A percentile compares a stretch with the other conserved stretches of the same genome.
Evolutionary conservation across 2,888 invertebrate genomes (phyloP).

Genomic region (Tenthredo distinguenda): DNA sequence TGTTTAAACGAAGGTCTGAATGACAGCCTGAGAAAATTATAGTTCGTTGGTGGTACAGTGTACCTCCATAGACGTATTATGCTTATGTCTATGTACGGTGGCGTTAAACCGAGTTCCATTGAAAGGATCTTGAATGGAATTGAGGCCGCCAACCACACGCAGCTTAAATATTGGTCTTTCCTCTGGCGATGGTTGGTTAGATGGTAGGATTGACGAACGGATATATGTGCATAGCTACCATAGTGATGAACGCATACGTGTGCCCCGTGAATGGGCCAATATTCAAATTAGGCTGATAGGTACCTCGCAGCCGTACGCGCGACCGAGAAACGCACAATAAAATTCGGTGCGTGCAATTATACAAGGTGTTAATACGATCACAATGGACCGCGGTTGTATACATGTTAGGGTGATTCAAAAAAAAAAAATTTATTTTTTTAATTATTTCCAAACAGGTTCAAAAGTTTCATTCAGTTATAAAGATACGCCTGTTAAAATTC

Average conservation of each 20-base stretch:
- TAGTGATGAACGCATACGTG: neutral
- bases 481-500: too few species aligned
- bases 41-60: constrained; percentile 10
- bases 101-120: constrained; percentile 48
- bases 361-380: constrained; percentile 77
- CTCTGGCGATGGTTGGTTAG: constrained; percentile 53
- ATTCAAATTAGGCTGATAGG: constrained; percentile 59
- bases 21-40: constrained; percentile 70
- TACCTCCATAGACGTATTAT: neutral
- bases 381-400: constrained; percentile 65
- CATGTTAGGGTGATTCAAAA: too few species aligned
- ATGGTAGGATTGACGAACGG: constrained; percentile 15
- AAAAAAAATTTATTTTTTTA: too few species aligned
- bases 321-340: constrained; percentile 65
- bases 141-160: constrained; percentile 55
- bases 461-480: too few species aligned
- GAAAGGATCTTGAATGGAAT: constrained; percentile 55
- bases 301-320: neutral
- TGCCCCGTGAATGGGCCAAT: constrained; percentile 55
- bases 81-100: neutral
- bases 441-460: too few species aligned
- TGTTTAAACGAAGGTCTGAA: constrained; percentile 24
- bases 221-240: neutral
- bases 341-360: constrained; percentile 72
- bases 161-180: constrained; percentile 67